Conservation (phyloP, 2,888 invertebrate genomes). For the Oxyscelio sp. region DNA sequence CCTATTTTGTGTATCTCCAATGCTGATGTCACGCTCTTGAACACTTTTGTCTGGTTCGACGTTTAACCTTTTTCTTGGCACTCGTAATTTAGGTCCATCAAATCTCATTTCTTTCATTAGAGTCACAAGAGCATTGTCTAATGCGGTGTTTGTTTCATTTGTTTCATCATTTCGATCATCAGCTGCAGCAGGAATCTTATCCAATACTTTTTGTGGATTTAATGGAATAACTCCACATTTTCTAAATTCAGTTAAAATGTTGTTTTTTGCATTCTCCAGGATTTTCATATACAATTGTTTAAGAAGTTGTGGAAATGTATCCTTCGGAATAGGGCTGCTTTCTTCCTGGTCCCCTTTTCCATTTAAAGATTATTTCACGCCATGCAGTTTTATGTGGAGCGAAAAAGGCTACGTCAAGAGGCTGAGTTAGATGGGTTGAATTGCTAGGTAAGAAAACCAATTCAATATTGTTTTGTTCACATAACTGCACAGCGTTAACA, state of each 20-base stretch:
- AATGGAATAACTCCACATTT: constrained; percentile 34
- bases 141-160: too few species aligned
- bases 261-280: constrained; percentile 19
- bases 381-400: constrained; percentile 78
- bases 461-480: constrained; percentile 79
- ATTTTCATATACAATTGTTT: constrained; percentile 21
- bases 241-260: constrained; percentile 22
- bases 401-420: constrained; percentile 79
- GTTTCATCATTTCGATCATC: too few species aligned
- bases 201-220: constrained; percentile 13
- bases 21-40: not conserved
- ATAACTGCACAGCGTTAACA: not conserved
- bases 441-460: constrained; percentile 82
- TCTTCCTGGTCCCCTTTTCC: constrained; percentile 76
- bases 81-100: constrained; percentile 17
- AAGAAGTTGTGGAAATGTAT: constrained; percentile 67
- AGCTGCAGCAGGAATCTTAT: not conserved
- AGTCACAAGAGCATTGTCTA: not conserved
- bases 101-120: constrained; percentile 21
- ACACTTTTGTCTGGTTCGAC: constrained; percentile 9
- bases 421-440: constrained; percentile 81
- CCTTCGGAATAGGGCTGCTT: constrained; percentile 56
- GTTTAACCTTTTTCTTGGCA: constrained; percentile 11
- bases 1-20: constrained; percentile 7
- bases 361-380: constrained; percentile 76